A percentile compares a stretch with the other conserved stretches of the same genome.
Conservation (phyloP, 2,888 invertebrate genomes). For the Drosophila yooni region DNA sequence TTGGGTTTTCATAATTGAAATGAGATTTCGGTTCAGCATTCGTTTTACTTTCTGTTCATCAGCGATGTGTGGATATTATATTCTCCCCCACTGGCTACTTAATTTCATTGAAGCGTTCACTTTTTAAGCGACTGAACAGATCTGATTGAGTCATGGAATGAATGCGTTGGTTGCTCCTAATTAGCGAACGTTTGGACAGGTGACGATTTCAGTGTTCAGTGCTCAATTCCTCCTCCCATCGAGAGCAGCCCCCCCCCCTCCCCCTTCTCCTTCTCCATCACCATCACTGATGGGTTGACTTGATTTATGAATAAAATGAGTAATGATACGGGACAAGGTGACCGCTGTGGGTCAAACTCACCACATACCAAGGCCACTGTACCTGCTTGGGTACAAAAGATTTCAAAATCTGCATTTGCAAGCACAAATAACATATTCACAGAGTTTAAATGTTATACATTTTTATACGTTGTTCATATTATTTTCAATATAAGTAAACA, state of each 20-base stretch:
- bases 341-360: background rate
- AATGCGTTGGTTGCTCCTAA: conserved; percentile 50
- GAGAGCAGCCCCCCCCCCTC: background rate
- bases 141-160: background rate
- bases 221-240: background rate
- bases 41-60: background rate
- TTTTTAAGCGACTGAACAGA: conserved; percentile 1
- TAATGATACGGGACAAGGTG: conserved; percentile 53
- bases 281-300: conserved; percentile 49
- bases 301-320: conserved; percentile 19
- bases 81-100: background rate
- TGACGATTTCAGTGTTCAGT: conserved; percentile 36
- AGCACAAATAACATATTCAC: background rate
- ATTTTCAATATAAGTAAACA: too few relatives aligned
- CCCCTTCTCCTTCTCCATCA: background rate
- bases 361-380: background rate
- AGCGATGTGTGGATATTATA: background rate
- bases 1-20: background rate
- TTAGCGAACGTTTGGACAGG: conserved; percentile 54
- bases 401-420: background rate
- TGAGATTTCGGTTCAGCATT: background rate
- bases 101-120: background rate
- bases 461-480: too few relatives aligned
- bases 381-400: background rate
- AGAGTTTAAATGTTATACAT: background rate